phyloP scores from a whole-genome alignment of 2,797 vertebrate species.

The Silurus aristotelis region DNA sequence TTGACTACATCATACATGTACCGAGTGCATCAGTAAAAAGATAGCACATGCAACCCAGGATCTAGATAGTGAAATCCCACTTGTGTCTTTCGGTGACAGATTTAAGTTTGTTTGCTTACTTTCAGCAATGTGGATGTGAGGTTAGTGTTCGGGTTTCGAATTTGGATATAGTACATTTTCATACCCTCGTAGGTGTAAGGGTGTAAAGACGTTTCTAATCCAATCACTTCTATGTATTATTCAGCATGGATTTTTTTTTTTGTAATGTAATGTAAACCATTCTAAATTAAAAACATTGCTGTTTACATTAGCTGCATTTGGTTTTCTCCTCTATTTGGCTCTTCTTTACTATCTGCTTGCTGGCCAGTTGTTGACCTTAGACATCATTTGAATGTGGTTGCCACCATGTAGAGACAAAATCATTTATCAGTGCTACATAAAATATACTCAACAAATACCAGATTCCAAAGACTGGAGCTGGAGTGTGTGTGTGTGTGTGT shows the following conservation, averaged over 20 bases:
- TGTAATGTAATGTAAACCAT: background rate
- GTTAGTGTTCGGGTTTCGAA: background rate
- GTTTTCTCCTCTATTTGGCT: background rate
- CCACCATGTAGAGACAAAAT: background rate
- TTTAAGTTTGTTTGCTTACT: no score
- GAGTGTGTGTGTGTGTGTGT: background rate
- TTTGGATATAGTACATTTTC: background rate
- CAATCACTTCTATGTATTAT: background rate
- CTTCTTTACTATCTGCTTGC: background rate
- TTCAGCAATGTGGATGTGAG: background rate
- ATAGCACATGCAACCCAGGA: no score
- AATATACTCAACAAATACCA: constrained; percentile 47
- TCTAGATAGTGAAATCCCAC: background rate
- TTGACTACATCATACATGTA: background rate
- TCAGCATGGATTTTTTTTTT: background rate
- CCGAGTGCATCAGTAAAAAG: background rate
- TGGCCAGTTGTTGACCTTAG: background rate
- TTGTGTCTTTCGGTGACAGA: background rate
- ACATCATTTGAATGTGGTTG: constrained; percentile 7
- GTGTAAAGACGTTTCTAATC: background rate
- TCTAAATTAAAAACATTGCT: background rate
- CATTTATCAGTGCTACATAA: constrained; percentile 27
- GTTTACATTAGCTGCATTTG: background rate
- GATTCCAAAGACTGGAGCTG: constrained; percentile 16
- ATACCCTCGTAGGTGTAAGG: background rate